Evolutionary conservation across 2,797 vertebrate species (phyloP), one percentile per base, ranked within the genome.

Genomic region (Microhierax caerulescens): DNA sequence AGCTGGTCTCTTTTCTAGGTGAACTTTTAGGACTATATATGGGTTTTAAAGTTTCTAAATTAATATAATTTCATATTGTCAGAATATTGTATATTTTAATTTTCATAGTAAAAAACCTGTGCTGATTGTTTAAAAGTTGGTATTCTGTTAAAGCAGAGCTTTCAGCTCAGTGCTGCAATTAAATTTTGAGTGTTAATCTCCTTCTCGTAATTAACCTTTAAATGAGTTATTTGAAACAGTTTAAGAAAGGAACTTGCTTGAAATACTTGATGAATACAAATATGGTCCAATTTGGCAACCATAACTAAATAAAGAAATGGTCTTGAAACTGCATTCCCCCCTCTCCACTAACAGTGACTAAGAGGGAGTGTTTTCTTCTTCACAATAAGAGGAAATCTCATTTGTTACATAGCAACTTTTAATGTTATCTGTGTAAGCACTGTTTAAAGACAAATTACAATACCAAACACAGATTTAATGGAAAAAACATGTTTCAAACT

Each of bases 331-430:
- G 51, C 85, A 64, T 90, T 93, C 47, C 30, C 57, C 50, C 51
- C 17, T 85, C 93, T 97, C 57, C 57, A 76, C 73, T 95, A 73
- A 48, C 90, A 81, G 48, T 98, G 97, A 98, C 97, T 97, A 97
- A 98, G 78, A 97, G 97, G 97, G 96, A 97, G 84, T 97, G 91
- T 97, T 97, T 98, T 97, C 82, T 93, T 93, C 76, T 83, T 97
- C 96, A 98, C 98, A 98, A 98, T 98, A 85, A 97, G 94, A 98
- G 97, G 98, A 98, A 98, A 98, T 98, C 90, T 98, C 95, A 92
- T 98, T 98, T 98, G 97, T 97, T 97, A 97, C 94, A 85, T 65
- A 72, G 96, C 65, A 94, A 96, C 76, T 96, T 95, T 93, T 97
- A 95, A 95, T 95, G 93, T 98, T 98, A 98, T 98, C 97, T 97